phyloP scores from a whole-genome alignment of 2,797 vertebrate genomes.

The Enteromius viviparus region DNA sequence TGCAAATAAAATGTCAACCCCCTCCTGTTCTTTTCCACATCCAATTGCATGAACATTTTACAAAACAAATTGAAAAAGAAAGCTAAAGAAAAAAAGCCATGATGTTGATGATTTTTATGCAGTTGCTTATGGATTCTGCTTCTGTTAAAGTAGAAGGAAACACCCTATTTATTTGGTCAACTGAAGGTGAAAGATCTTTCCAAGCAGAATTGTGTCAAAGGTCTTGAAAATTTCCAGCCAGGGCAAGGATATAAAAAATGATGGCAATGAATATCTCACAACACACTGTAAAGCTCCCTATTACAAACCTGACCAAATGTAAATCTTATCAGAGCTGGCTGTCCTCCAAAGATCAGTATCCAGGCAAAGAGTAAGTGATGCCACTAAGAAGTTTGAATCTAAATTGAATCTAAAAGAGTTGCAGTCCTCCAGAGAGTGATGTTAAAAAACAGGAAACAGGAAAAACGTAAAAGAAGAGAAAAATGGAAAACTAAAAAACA shows the following conservation, averaged over 20 bases:
- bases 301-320: slow-evolving; percentile 9
- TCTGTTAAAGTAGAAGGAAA: neutral
- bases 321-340: slow-evolving; percentile 10
- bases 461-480: neutral
- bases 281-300: neutral
- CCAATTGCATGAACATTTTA: neutral
- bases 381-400: neutral
- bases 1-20: slow-evolving; percentile 2
- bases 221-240: neutral
- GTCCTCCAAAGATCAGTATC: slow-evolving; percentile 26
- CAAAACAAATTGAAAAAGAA: neutral
- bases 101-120: neutral
- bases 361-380: neutral
- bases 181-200: slow-evolving; percentile 4
- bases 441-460: neutral
- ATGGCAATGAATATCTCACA: neutral
- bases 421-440: slow-evolving; percentile 18
- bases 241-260: neutral
- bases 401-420: neutral
- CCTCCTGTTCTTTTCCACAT: neutral
- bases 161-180: neutral
- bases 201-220: neutral
- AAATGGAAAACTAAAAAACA: neutral
- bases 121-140: neutral
- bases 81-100: neutral